Evolutionary conservation across 1,140 invertebrate genomes (phyloP), one percentile per base, ranked within the genome.

Genomic region (Rhysida immarginata): DNA sequence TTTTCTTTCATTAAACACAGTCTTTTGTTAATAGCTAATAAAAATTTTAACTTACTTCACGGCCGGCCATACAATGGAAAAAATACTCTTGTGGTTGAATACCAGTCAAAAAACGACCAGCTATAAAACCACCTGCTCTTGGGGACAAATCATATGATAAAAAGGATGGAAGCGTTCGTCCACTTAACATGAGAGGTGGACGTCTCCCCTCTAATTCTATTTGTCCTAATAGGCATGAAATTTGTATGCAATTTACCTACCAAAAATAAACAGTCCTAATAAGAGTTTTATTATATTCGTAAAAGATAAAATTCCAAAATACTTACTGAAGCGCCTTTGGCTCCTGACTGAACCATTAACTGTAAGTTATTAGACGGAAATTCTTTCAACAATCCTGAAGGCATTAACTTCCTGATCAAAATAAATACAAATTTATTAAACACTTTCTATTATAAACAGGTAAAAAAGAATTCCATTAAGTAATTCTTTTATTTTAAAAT

Each of bases 31-130:
- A 11, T 1, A 35, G 16, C 18, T 27, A 5, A 50, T 27, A 44
- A 24, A 55, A 41, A 50, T 52, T 59, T 48, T 13, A 26, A 58
- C 60, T 60, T 66, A 81, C 83, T 79, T 99, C 96, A 71, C 96
- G 79, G 58, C 96, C 96, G 52, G 96, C 96, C 95, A 99, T 99
- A 68, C 95, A 99, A 78, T 99, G 95, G 71, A 96, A 98, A 72
- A 97, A 99, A 66, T 96, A 97, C 68, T 99, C 95, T 72, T 96
- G 92, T 0, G 94, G 93, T 65, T 88, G 81, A 59, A 99, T 92
- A 53, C 96, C 96, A 0, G 94, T 98, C 78, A 98, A 84, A 65
- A 99, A 99, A 26, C 96, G 76, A 2, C 90, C 87, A 63, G 87
- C 85, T 35, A 99, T 89, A 68, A 96, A 99, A 16, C 96, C 96